Conservation (phyloP, 2,113 vertebrate genomes). For the Heterotis niloticus region DNA sequence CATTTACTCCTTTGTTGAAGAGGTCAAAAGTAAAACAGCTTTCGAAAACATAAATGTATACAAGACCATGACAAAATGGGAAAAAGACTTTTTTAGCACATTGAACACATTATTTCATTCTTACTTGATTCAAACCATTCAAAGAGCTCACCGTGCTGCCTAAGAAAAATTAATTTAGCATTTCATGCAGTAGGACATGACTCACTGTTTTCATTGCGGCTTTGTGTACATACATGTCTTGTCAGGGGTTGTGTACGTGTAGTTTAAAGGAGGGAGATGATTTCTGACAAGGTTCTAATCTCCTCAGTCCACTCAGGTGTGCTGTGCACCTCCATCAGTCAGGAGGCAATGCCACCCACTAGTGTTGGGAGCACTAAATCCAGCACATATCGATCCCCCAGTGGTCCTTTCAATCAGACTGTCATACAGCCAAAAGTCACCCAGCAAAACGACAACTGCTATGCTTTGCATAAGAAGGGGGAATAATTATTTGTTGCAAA, state of each 20-base stretch:
- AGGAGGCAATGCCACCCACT: not conserved
- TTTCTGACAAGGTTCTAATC: not conserved
- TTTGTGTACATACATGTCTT: not conserved
- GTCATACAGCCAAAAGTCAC: not conserved
- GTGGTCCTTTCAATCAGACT: slow-evolving; percentile 15
- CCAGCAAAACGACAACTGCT: not conserved
- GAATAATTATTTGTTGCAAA: slow-evolving; percentile 3
- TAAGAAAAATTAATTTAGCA: not conserved
- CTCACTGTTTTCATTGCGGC: not conserved
- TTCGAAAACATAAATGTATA: not conserved
- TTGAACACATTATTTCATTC: not conserved
- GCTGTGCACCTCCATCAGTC: not conserved
- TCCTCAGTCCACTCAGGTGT: not conserved
- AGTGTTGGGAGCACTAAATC: not conserved
- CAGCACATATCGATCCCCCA: not conserved
- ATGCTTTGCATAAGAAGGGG: slow-evolving; percentile 11
- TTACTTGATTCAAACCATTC: not conserved
- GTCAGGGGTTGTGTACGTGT: no score
- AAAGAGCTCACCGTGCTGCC: not conserved
- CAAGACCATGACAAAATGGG: not conserved
- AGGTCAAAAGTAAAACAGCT: not conserved
- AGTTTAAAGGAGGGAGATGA: no score
- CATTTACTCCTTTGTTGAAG: not conserved
- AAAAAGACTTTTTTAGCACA: not conserved
- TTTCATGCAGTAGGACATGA: no score